Evolutionary conservation across 2,113 vertebrate genomes (phyloP).

Genomic region (Lanius collurio): DNA sequence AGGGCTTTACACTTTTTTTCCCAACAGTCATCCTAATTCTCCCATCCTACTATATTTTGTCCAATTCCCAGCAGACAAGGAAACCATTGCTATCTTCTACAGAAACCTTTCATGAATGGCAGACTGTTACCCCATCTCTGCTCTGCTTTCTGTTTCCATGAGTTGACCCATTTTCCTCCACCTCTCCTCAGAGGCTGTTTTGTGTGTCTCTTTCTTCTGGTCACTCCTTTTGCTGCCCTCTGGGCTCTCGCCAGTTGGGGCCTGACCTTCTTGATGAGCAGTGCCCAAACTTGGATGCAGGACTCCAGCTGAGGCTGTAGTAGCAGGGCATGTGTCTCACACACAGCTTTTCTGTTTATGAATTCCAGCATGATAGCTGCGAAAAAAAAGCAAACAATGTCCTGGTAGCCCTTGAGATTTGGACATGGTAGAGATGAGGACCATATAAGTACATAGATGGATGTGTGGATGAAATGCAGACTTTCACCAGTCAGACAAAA

Average conservation of each 20-base stretch:
- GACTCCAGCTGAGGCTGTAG: neutral
- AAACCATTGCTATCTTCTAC: neutral
- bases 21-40: neutral
- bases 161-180: neutral
- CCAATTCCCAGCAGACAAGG: neutral
- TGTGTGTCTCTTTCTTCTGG: neutral
- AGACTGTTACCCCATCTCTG: neutral
- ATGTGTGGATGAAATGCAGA: neutral
- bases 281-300: neutral
- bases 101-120: neutral
- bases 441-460: slow-evolving; percentile 11
- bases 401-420: neutral
- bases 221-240: neutral
- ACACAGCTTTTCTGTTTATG: slow-evolving; percentile 11
- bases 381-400: slow-evolving; percentile 1
- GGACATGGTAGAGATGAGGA: neutral
- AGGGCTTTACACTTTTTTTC: neutral
- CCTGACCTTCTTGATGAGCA: neutral
- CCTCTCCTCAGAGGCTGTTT: neutral
- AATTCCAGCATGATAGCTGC: slow-evolving; percentile 24
- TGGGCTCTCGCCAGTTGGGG: neutral
- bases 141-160: fast-evolving
- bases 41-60: neutral
- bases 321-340: neutral
- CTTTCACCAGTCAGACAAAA: neutral